These are phyloP conservation scores for Eulemur mongoz DNA, from an alignment of 2,797 vertebrate species.

Conservation along the genomic window DNA sequence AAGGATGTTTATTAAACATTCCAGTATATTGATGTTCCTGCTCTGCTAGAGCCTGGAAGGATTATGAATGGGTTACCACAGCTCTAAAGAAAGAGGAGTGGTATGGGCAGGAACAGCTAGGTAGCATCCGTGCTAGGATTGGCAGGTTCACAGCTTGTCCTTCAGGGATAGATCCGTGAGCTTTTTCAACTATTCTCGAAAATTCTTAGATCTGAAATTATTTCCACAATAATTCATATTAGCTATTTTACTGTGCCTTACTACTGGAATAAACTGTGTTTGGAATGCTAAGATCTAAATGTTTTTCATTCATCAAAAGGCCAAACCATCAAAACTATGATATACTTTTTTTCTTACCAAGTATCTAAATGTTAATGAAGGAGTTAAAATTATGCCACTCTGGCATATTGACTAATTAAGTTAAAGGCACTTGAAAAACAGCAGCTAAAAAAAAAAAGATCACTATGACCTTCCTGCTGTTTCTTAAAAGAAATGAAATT, in stretches of 20 bases:
- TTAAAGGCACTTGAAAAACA: not conserved
- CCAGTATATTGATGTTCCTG: not conserved
- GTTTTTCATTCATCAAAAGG: not conserved
- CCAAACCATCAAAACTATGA: not conserved
- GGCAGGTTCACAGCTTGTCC: not conserved
- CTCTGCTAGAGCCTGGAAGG: not conserved
- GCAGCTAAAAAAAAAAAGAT: not conserved
- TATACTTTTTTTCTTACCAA: not conserved
- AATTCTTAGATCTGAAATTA: not conserved
- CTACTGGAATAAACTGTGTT: slow-evolving; percentile 8
- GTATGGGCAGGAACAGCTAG: not conserved
- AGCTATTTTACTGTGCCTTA: not conserved
- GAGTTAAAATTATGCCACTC: not conserved
- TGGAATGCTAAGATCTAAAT: slow-evolving; percentile 1
- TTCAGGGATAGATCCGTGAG: not conserved
- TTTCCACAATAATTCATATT: not conserved
- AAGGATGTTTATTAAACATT: slow-evolving; percentile 8
- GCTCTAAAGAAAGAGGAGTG: not conserved
- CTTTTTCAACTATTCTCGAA: not conserved
- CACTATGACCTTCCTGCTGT: not conserved
- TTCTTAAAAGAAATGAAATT: not conserved
- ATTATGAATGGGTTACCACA: not conserved
- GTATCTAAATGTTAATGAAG: slow-evolving; percentile 24
- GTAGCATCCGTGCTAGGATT: not conserved
- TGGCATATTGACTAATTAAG: not conserved